Conservation (phyloP, 1,140 invertebrate species). For the Penaeus japonicus region DNA sequence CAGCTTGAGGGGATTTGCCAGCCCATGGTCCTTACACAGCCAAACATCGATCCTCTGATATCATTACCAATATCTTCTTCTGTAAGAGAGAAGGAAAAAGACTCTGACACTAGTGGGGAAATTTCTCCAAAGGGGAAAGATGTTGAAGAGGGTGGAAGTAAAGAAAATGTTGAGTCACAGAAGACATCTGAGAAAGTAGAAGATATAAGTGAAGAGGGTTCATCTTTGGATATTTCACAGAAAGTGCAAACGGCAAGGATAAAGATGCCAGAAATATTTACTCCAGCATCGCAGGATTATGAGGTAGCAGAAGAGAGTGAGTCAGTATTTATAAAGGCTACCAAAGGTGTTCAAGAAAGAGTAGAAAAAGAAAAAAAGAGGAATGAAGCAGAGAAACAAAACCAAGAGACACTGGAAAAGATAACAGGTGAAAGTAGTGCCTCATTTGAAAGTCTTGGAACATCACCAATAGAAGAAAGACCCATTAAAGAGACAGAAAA, state of each 20-base stretch:
- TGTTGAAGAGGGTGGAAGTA: background rate
- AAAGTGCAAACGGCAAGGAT: background rate
- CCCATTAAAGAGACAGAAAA: background rate
- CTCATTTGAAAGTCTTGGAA: too few species aligned
- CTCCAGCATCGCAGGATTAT: conserved; percentile 28
- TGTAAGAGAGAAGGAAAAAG: background rate
- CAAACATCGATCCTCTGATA: conserved; percentile 39
- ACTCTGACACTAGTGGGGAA: background rate
- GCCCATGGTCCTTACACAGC: conserved; percentile 29
- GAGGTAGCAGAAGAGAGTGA: conserved; percentile 31
- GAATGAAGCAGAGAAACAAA: background rate
- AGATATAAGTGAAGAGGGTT: background rate
- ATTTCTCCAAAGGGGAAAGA: background rate
- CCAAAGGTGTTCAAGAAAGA: conserved; percentile 20
- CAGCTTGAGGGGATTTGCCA: conserved; percentile 42
- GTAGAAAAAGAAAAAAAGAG: background rate
- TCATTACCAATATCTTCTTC: conserved; percentile 18
- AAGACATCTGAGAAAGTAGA: background rate
- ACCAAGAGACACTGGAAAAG: background rate
- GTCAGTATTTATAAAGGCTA: conserved; percentile 31
- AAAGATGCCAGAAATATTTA: conserved; percentile 37
- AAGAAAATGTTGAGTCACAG: background rate
- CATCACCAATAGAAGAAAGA: background rate
- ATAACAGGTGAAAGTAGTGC: background rate
- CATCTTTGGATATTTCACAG: background rate